Percentiles rank a stretch among this genome's conserved stretches.
Evolutionary conservation across 2,113 vertebrate species (phyloP).

Genomic region (Megaceryle maxima): DNA sequence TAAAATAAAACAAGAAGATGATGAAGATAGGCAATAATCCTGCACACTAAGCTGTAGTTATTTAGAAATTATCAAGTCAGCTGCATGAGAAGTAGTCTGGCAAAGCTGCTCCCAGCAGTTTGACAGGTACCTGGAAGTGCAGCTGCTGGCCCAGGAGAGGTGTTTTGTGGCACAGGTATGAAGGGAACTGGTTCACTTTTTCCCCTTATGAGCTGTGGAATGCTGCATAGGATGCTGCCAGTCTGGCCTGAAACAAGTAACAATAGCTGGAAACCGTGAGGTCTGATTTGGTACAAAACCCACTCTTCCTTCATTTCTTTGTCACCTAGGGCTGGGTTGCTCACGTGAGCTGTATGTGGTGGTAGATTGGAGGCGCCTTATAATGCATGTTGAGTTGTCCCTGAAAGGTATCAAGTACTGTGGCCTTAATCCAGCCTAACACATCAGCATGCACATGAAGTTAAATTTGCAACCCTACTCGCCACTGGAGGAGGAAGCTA

Average conservation of each 20-base stretch:
- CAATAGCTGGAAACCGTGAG: background rate
- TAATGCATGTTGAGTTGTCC: background rate
- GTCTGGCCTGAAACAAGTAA: background rate
- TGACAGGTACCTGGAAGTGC: background rate
- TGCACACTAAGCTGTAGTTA: background rate
- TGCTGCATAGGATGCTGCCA: background rate
- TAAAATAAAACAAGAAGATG: background rate
- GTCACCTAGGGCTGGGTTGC: background rate
- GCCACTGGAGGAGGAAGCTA: background rate
- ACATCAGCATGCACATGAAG: background rate
- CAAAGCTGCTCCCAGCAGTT: rapidly evolving
- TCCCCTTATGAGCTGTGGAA: background rate
- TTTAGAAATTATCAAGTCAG: background rate
- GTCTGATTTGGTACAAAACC: background rate
- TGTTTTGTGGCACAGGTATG: rapidly evolving
- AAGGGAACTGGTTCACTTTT: background rate
- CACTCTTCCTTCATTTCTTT: rapidly evolving
- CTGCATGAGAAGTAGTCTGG: background rate
- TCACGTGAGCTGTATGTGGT: rapidly evolving
- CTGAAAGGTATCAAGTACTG: background rate
- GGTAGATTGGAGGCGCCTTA: background rate
- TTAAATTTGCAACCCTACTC: background rate
- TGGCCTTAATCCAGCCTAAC: background rate
- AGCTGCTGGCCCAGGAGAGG: background rate
- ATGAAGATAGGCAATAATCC: background rate